Base-by-base conservation (phyloP, 2,113 vertebrate genomes). In the Neomonachus schauinslandi region DNA sequence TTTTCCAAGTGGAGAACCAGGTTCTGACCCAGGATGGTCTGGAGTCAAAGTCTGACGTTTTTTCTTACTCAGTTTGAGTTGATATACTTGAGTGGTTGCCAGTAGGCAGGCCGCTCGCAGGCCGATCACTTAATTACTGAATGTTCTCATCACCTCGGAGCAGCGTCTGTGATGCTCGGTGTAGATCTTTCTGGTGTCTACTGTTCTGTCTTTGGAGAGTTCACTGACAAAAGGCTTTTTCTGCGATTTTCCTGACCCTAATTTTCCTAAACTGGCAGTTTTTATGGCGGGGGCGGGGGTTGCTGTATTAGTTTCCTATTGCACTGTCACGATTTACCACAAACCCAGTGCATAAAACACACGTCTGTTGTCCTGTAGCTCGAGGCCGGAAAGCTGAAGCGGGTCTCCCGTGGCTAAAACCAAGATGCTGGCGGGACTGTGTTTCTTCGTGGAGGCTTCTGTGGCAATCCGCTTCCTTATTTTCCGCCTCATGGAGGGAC, bases 281-380 rank as follows among this genome's bases (percentile, higher is more conserved):
- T 31, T 67, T 53, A 49, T 8, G 2, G 13, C 1, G 46, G 46
- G 2, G 46, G 2, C 1, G 24, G 6, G 0, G 6, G 3, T 46
- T 7, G 13, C 1, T 33, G 19, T 42, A 39, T 57, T 8, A 33
- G 2, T 28, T 24, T 28, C 59, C 74, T 8, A 1, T 7, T 12
- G 22, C 4, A 0, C 46, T 16, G 72, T n/a, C n/a, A 49, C 21
- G 5, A 26, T 19, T n/a, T 13, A 5, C 31, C 28, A 16, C 74
- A 53, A 71, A 26, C 72, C 13, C 22, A 4, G 42, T 6, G 72
- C 22, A 4, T 26, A 24, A 65, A 26, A 19, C 31, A 8, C 21
- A 26, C 15, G 1, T 28, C 3, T 9, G 3, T 39, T 18, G 9
- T 24, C 49, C 61, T 21, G 1, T 4, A 31, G 16, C 36, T 39